Evolutionary conservation across 2,888 invertebrate genomes (phyloP).

Genomic region (Oscheius sp.): DNA sequence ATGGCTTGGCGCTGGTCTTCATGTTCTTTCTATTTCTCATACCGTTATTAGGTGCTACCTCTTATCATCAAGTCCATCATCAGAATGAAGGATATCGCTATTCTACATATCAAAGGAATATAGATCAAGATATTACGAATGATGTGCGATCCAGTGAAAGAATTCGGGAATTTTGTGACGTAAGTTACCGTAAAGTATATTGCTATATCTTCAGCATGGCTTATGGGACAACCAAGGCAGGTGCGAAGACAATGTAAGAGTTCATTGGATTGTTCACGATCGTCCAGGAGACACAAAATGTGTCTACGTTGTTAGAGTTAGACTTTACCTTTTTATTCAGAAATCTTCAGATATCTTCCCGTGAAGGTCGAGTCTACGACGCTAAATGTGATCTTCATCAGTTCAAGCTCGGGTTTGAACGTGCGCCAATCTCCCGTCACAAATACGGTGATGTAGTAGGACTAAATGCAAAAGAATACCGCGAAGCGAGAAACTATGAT

Average conservation of each 20-base stretch:
- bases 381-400: not conserved
- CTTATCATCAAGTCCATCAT: not conserved
- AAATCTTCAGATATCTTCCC: not conserved
- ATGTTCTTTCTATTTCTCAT: not conserved
- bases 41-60: not conserved
- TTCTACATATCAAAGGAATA: not conserved
- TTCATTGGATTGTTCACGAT: not conserved
- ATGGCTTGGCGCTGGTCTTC: not conserved
- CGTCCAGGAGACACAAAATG: not conserved
- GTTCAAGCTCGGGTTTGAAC: not conserved
- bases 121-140: constrained; percentile 1
- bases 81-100: not conserved
- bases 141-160: not conserved
- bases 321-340: not conserved
- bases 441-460: constrained; percentile 9
- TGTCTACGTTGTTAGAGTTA: constrained; percentile 2
- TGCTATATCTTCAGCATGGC: not conserved
- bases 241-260: not conserved
- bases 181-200: not conserved
- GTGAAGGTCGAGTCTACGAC: constrained; percentile 5
- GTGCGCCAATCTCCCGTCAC: constrained; percentile 12
- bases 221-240: not conserved
- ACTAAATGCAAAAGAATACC: not conserved
- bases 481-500: not conserved
- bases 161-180: constrained; percentile 2